Percentiles rank a stretch among this genome's conserved stretches.
phyloP scores from a whole-genome alignment of 2,113 vertebrate genomes.

The Rhynchomys soricoides region DNA sequence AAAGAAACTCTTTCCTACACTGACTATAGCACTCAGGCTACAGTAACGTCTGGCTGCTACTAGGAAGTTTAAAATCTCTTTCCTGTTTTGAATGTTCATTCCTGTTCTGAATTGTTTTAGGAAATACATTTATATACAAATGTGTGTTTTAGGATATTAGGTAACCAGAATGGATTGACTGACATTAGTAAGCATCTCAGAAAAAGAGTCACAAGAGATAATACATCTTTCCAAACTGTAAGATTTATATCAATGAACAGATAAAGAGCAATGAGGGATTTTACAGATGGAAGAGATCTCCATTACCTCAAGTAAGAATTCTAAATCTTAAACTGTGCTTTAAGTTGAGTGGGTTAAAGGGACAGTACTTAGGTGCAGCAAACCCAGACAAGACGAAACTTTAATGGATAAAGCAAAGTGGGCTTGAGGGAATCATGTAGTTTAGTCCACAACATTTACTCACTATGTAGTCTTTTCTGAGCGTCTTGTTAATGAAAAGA shows the following conservation, averaged over 20 bases:
- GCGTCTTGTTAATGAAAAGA: neutral
- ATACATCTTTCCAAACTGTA: neutral
- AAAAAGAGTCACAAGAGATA: neutral
- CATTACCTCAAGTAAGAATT: neutral
- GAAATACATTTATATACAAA: neutral
- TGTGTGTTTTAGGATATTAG: conserved; percentile 24
- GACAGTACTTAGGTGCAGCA: neutral
- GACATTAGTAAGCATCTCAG: neutral
- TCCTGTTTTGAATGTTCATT: conserved; percentile 44
- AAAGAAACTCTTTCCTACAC: conserved; percentile 22
- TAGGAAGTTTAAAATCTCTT: conserved; percentile 38
- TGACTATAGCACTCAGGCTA: neutral
- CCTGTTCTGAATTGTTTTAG: neutral
- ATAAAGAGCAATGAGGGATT: neutral
- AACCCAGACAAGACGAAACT: neutral
- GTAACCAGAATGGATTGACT: neutral
- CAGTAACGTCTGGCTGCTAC: neutral
- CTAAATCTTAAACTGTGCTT: neutral
- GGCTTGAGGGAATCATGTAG: neutral
- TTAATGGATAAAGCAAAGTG: neutral
- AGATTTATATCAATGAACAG: neutral
- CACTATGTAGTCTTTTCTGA: neutral
- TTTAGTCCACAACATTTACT: neutral
- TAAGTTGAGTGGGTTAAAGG: neutral
- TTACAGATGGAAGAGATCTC: neutral